Percentiles rank a stretch among this genome's conserved stretches.
phyloP scores from a whole-genome alignment of 2,888 invertebrate genomes.

The Trachelus stipa region DNA sequence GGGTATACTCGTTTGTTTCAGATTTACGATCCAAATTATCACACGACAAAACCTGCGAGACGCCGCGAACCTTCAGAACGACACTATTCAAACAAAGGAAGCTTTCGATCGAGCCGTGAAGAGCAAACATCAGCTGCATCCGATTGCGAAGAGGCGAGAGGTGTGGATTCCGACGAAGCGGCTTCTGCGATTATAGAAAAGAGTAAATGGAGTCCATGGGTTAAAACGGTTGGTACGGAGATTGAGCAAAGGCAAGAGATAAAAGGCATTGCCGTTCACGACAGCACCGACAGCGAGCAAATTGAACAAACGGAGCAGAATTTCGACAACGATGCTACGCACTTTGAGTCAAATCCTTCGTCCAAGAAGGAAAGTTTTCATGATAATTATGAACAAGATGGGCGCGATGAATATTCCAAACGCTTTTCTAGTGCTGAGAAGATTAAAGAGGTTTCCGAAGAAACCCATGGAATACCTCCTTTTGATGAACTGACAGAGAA shows the following conservation, averaged over 20 bases:
- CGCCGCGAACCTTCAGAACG: not conserved
- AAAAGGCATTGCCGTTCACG: conserved; percentile 5
- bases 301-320: not conserved
- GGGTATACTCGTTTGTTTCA: not conserved
- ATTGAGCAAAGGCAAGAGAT: conserved; percentile 39
- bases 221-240: conserved; percentile 26
- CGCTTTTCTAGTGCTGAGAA: not conserved
- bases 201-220: conserved; percentile 36
- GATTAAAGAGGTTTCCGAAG: not conserved
- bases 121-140: conserved; percentile 1
- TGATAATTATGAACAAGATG: not conserved
- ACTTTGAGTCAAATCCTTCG: not conserved
- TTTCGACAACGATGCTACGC: not conserved
- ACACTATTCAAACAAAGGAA: conserved; percentile 20
- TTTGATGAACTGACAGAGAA: not conserved
- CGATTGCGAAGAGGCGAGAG: not conserved
- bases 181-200: conserved; percentile 9
- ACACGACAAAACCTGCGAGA: conserved; percentile 10
- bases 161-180: conserved; percentile 9
- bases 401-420: not conserved
- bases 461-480: not conserved
- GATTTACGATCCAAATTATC: conserved; percentile 19
- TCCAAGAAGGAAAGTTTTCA: not conserved
- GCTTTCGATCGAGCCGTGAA: conserved; percentile 5
- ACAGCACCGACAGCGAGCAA: not conserved